Evolutionary conservation across 2,888 invertebrate species (phyloP), one percentile per base, ranked within the genome.

Genomic region (Sarcophaga variegata): DNA sequence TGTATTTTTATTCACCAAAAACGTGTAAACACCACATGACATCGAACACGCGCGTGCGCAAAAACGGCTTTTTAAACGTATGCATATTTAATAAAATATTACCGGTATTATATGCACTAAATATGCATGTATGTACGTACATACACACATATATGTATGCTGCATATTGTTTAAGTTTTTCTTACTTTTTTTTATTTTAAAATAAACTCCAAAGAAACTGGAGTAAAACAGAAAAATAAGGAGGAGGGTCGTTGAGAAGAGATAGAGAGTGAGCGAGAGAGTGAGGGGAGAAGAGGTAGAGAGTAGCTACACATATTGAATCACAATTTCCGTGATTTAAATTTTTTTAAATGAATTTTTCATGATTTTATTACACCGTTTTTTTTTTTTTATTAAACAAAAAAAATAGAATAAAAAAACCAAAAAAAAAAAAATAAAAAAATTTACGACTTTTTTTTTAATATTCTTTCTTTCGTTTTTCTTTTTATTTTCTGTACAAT

Each of bases 11-110:
- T 83, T 67, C n/a, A 67, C 27, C 25, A 79, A 87, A 79, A 87
- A 84, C 87, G 87, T 87, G 87, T 87, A 87, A 87, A 87, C 87
- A 84, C 87, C 84, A 64, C 84, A 87, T 87, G 87, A 87, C 87
- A 87, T 87, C 87, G 84, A 87, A 84, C 87, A 87, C 87, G 87
- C 84, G 87, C 87, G 87, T 87, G 87, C 84, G 84, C 83, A 83
- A 75, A 66, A 22, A 54, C 12, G 14, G 17, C 12, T 12, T 17
- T 54, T 54, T n/a, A 75, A 63, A 72, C 75, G 78, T 78, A 75
- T 86, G 86, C 83, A 83, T 83, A 80, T 83, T 86, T 83, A 83
- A 80, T 81, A 83, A 62, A 71, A 78, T 54, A n/a, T 47, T 54
- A 54, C 54, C 54, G 17, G 54, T 54, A 54, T 54, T 54, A 54